phyloP scores from a whole-genome alignment of 2,888 invertebrate species.

The Arenicola marina region DNA sequence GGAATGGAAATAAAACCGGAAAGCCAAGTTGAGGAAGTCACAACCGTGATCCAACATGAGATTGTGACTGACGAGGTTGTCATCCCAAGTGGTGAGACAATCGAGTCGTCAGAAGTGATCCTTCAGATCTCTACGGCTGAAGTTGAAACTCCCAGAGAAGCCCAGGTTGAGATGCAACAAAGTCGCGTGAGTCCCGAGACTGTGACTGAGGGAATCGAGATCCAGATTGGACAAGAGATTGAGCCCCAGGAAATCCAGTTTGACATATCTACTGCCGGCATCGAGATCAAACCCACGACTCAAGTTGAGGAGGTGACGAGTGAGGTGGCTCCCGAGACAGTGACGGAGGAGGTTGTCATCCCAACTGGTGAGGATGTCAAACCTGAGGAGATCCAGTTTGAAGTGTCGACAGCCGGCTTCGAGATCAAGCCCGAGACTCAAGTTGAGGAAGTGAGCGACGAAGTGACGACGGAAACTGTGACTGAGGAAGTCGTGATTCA shows the following conservation, averaged over 20 bases:
- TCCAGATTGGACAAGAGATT: constrained; percentile 11
- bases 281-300: not conserved
- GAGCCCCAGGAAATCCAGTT: constrained; percentile 12
- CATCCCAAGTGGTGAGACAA: constrained; percentile 8
- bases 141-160: not conserved
- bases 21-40: constrained; percentile 5
- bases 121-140: not conserved
- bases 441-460: constrained; percentile 5
- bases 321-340: constrained; percentile 6
- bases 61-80: constrained; percentile 4
- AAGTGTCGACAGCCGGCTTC: constrained; percentile 16
- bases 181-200: constrained; percentile 13
- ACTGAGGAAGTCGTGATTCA: constrained; percentile 7
- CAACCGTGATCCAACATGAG: not conserved
- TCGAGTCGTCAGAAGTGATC: constrained; percentile 3
- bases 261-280: constrained; percentile 8
- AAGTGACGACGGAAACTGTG: constrained; percentile 14
- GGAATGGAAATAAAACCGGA: not conserved
- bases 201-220: constrained; percentile 5
- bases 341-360: constrained; percentile 4
- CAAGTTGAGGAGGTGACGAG: constrained; percentile 9
- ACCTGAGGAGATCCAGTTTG: constrained; percentile 18
- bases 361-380: constrained; percentile 8
- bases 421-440: constrained; percentile 14
- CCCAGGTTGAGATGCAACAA: not conserved